phyloP scores from a whole-genome alignment of 2,797 vertebrate genomes.

The Silurus aristotelis region DNA sequence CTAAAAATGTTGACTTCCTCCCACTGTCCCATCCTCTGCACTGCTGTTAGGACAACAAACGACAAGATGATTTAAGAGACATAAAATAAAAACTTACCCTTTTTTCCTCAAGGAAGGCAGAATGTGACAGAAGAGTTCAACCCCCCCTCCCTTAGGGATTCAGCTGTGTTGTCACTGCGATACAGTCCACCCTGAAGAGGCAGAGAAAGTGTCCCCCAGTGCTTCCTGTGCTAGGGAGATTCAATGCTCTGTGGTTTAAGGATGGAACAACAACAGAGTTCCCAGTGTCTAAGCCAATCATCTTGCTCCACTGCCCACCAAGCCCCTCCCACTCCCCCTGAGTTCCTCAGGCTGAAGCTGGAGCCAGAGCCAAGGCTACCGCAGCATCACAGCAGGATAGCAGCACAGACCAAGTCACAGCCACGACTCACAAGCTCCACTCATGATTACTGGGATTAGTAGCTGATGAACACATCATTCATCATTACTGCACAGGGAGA shows the following conservation, averaged over 20 bases:
- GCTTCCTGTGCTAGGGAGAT: slow-evolving; percentile 55
- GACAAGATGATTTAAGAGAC: neutral
- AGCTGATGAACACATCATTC: slow-evolving; percentile 18
- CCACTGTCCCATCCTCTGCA: slow-evolving; percentile 28
- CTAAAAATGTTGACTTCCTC: neutral
- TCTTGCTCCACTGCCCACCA: slow-evolving; percentile 10
- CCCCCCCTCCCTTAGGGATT: slow-evolving; percentile 22
- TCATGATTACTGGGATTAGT: slow-evolving; percentile 16
- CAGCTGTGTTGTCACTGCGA: slow-evolving; percentile 33
- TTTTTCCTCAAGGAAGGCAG: slow-evolving; percentile 32
- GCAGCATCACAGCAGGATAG: slow-evolving; percentile 47
- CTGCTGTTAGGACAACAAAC: slow-evolving; percentile 4
- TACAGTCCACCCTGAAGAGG: slow-evolving; percentile 44
- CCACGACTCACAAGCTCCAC: slow-evolving; percentile 2
- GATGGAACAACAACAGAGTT: slow-evolving; percentile 69
- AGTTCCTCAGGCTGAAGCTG: slow-evolving; percentile 43
- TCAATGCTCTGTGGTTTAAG: slow-evolving; percentile 68
- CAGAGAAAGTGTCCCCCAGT: slow-evolving; percentile 41
- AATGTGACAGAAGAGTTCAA: slow-evolving; percentile 36
- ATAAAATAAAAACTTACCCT: slow-evolving; percentile 52
- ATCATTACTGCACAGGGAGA: neutral
- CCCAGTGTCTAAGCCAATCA: slow-evolving; percentile 68
- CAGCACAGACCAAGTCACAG: neutral
- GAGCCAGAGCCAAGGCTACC: slow-evolving; percentile 39
- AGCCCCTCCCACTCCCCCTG: slow-evolving; percentile 37